These are phyloP conservation scores for Melanerpes formicivorus DNA, from an alignment of 2,113 vertebrate genomes.

Conservation along the genomic window DNA sequence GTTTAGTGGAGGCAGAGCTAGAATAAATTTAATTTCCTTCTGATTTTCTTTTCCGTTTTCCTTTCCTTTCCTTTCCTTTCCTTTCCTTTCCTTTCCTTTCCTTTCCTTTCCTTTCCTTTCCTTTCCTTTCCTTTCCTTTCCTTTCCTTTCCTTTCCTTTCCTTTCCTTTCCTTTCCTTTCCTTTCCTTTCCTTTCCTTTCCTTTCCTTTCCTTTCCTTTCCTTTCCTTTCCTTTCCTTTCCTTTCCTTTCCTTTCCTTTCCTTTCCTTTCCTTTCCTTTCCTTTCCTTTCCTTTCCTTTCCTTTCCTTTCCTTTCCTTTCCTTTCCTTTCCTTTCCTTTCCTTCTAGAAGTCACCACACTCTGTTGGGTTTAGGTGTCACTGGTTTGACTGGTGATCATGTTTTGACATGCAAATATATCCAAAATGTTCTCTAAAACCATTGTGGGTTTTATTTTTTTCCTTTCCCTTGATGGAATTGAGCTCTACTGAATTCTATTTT, in stretches of 20 bases:
- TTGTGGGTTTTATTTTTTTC: background rate
- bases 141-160: too few species aligned
- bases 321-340: slow-evolving; percentile 54
- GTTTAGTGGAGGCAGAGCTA: slow-evolving; percentile 83
- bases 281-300: too few species aligned
- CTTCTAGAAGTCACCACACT: slow-evolving; percentile 73
- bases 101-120: too few species aligned
- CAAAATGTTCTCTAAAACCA: slow-evolving; percentile 49
- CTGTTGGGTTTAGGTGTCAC: slow-evolving; percentile 65
- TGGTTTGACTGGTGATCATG: slow-evolving; percentile 45
- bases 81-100: too few species aligned
- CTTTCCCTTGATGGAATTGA: slow-evolving; percentile 11
- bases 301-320: too few species aligned
- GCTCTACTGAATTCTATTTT: background rate
- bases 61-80: slow-evolving; percentile 10
- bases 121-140: too few species aligned
- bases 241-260: too few species aligned
- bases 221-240: background rate
- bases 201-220: too few species aligned
- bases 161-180: too few species aligned
- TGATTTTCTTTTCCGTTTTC: slow-evolving; percentile 77
- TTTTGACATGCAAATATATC: slow-evolving; percentile 67
- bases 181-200: too few species aligned
- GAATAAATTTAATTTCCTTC: slow-evolving; percentile 90
- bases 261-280: too few species aligned